Base-by-base conservation (phyloP, 2,797 vertebrate genomes). In the Denticeps clupeoides region DNA sequence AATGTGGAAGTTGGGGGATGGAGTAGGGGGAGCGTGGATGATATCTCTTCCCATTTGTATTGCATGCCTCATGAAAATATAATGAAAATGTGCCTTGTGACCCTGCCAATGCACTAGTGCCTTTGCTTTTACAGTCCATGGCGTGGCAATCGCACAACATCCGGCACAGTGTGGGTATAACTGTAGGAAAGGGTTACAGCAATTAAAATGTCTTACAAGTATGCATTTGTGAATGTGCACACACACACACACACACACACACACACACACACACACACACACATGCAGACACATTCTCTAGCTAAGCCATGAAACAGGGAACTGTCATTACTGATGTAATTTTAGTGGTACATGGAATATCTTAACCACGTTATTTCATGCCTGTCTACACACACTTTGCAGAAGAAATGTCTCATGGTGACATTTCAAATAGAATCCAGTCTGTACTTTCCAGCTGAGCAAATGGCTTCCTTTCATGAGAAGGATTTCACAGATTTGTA, bases 61-160 rank as follows among this genome's bases (percentile, higher is more conserved):
- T 67, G 68, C 70, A 79, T 63, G 71, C 65, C 69, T 82, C 71
- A 80, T 79, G 76, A 81, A 81, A 82, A 75, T 72, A 79, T 79
- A 80, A 79, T 80, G 71, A 72, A 69, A 62, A 61, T 49, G 48
- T 69, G 62, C 59, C 23, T 60, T 68, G 68, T 28, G 43, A 69
- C 51, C 60, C 63, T 51, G 56, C 19, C 28, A 47, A 46, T 11
- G 7, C 45, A 38, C 35, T 35, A 38, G 38, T 38, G 35, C 35
- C 21, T 21, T 18, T 35, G 21, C 35, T 38, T 48, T 41, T n/a
- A 31, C 33, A 33, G 24, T 38, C 53, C 29, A 2, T 38, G 35
- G 13, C 35, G 27, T n/a, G n/a, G n/a, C n/a, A n/a, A n/a, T n/a
- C n/a, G n/a, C n/a, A n/a, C n/a, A n/a, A n/a, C n/a, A n/a, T n/a